These are phyloP conservation scores for Oegoconia quadripuncta DNA, from an alignment of 2,888 invertebrate species.

Conservation along the genomic window DNA sequence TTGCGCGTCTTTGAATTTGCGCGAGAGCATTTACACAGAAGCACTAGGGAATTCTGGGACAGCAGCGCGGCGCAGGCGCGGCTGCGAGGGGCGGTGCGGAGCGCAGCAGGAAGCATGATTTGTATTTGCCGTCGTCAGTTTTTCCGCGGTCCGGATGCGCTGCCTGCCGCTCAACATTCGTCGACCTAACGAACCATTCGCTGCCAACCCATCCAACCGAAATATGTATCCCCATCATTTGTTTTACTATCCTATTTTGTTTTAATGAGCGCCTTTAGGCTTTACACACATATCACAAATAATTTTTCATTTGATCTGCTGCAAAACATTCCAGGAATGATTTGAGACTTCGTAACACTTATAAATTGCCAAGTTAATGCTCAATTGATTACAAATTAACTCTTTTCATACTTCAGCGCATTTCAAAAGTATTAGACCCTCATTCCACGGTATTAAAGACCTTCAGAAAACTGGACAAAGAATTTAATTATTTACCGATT, in stretches of 20 bases:
- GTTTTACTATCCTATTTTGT: conserved; percentile 16
- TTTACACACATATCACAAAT: conserved; percentile 2
- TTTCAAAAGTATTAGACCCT: not conserved
- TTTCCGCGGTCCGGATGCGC: conserved; percentile 56
- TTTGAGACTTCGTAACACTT: not conserved
- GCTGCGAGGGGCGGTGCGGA: conserved; percentile 20
- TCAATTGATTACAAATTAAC: not conserved
- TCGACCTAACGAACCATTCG: conserved; percentile 68
- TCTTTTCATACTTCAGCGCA: not conserved
- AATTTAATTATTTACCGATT: conserved; percentile 5
- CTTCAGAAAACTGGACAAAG: not conserved
- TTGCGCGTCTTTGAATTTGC: no score
- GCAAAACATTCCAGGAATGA: no score
- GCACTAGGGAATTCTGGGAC: no score
- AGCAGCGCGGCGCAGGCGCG: conserved; percentile 7
- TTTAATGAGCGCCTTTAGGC: conserved; percentile 1
- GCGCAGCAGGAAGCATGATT: conserved; percentile 61
- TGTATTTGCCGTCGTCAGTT: conserved; percentile 64
- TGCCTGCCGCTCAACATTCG: conserved; percentile 40
- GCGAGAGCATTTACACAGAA: no score
- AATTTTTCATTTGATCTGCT: not conserved
- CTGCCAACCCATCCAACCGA: conserved; percentile 50
- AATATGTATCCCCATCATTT: conserved; percentile 57
- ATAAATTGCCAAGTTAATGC: not conserved
- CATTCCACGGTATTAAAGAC: not conserved